These are phyloP conservation scores for Mastigias papua DNA, from an alignment of 30 jellyfish, hydroid and myxozoan genomes.

Conservation along the genomic window DNA sequence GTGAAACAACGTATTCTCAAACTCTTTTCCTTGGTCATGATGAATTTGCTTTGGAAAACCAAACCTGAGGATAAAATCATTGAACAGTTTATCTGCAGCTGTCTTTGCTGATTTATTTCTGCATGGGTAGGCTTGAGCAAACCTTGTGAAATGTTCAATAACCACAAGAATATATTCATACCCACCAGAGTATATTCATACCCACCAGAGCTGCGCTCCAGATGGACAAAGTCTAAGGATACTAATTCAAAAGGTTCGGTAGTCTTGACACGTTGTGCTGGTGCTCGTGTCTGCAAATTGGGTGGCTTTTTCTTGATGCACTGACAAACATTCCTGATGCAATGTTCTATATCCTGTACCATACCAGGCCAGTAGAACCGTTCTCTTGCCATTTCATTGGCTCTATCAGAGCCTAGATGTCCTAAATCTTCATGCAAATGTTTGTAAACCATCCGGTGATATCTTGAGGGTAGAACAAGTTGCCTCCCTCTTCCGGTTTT, in stretches of 20 bases:
- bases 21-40: slow-evolving; percentile 74
- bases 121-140: slow-evolving; percentile 45
- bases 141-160: slow-evolving; percentile 59
- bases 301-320: slow-evolving; percentile 5
- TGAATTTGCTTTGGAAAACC: slow-evolving; percentile 58
- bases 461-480: slow-evolving; percentile 39
- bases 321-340: slow-evolving; percentile 4
- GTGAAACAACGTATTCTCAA: slow-evolving; percentile 42
- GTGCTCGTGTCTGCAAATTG: slow-evolving; percentile 4
- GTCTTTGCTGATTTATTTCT: slow-evolving; percentile 52
- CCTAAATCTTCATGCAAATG: slow-evolving; percentile 12
- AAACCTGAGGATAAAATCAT: slow-evolving; percentile 60
- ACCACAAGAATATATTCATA: slow-evolving; percentile 7
- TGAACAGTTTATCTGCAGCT: slow-evolving; percentile 47
- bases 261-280: slow-evolving; percentile 17
- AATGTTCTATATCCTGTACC: slow-evolving; percentile 40
- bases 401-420: slow-evolving; percentile 17
- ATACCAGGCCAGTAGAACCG: background rate
- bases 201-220: slow-evolving; percentile 47
- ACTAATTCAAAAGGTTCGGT: slow-evolving; percentile 35
- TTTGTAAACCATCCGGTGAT: background rate
- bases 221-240: slow-evolving; percentile 32
- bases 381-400: slow-evolving; percentile 1
- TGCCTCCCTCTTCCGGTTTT: slow-evolving; percentile 30
- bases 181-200: slow-evolving; percentile 25